phyloP scores from a whole-genome alignment of 2,797 vertebrate genomes.

The Cichlasoma orientale region DNA sequence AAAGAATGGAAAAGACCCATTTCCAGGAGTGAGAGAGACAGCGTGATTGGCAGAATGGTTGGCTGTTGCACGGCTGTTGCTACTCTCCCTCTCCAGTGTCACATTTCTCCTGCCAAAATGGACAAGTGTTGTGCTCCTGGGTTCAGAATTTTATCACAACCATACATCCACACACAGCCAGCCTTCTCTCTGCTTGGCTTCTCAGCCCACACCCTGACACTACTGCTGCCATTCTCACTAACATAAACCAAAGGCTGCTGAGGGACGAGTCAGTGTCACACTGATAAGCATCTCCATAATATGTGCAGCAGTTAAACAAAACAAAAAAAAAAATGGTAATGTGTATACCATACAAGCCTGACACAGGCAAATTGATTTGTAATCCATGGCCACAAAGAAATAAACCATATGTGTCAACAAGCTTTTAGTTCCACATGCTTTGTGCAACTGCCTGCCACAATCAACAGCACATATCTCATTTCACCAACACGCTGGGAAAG shows the following conservation, averaged over 20 bases:
- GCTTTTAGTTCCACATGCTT: constrained; percentile 50
- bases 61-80: constrained; percentile 48
- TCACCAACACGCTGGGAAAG: constrained; percentile 47
- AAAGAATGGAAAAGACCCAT: constrained; percentile 74
- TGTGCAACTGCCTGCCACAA: constrained; percentile 52
- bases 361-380: constrained; percentile 56
- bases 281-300: constrained; percentile 33
- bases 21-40: constrained; percentile 56
- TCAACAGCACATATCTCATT: constrained; percentile 51
- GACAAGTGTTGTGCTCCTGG: constrained; percentile 50
- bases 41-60: constrained; percentile 50
- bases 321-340: constrained; percentile 56
- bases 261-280: constrained; percentile 21
- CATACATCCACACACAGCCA: constrained; percentile 7
- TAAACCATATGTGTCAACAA: constrained; percentile 70
- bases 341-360: constrained; percentile 41
- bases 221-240: constrained; percentile 37
- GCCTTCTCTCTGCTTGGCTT: constrained; percentile 31
- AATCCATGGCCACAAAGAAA: constrained; percentile 53
- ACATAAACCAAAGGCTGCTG: constrained; percentile 28
- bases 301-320: constrained; percentile 30
- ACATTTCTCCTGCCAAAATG: constrained; percentile 63
- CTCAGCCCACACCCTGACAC: constrained; percentile 26
- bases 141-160: constrained; percentile 54
- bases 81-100: constrained; percentile 47